Evolutionary conservation across 2,113 vertebrate species (phyloP), one percentile per base, ranked within the genome.

Genomic region (Oryzias curvinotus): DNA sequence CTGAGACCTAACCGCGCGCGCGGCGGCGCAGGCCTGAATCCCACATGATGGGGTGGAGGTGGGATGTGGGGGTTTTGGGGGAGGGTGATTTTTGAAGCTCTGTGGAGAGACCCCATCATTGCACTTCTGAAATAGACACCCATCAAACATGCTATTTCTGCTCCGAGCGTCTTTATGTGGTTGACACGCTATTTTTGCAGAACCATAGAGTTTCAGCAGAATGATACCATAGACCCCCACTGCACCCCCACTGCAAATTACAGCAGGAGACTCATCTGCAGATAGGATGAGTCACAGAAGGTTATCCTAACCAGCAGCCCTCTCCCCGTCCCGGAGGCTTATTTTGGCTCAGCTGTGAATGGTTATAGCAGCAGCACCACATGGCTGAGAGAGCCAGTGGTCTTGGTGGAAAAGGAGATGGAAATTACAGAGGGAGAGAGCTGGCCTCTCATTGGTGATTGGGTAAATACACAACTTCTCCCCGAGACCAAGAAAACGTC

Each of bases 271-370:
- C 82, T 85, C 83, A 87, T 91, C 80, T 85, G 81, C 77, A 86
- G 85, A 89, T 86, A 87, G 85, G 81, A 79, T 83, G 85, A 87
- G 82, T 90, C 82, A 86, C 77, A 82, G 83, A 76, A 81, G 69
- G 82, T 82, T 86, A 85, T 87, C 72, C 60, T 86, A 88, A 89
- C 74, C 52, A 63, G 60, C 51, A 71, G 81, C 84, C 87, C 84
- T 59, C 71, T 79, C 82, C 68, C 77, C 57, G 47, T 83, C 84
- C 82, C 71, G 43, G 61, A 71, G 73, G 87, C 84, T 89, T 90
- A 88, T 91, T 91, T 90, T 89, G 85, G 80, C 84, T 87, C 84
- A 79, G 82, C 86, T 87, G 81, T 78, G 85, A 89, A 88, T 79
- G 77, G 85, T 89, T 90, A 88, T 81, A 82, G 88, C 83, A 88